Base-by-base conservation (phyloP, 2,797 vertebrate genomes). In the Chelonia mydas region DNA sequence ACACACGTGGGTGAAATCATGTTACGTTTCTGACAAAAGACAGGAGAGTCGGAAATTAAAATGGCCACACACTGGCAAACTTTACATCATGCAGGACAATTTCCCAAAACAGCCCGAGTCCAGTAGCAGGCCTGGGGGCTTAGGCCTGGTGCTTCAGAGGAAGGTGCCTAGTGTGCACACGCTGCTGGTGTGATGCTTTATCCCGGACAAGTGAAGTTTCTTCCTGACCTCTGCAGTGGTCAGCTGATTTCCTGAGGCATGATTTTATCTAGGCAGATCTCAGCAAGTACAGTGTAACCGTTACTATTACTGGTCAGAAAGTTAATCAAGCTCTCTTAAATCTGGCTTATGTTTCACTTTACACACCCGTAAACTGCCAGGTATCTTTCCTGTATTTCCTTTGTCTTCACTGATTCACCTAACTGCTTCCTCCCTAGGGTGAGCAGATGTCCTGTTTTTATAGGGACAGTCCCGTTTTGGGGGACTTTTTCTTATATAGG, bases 111-210 rank as follows among this genome's bases (percentile, higher is more conserved):
- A 82, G 45, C 49, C 37, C 55, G 13, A n/a, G 49, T 21, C 54
- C 11, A 6, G 57, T 0, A 0, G 91, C 28, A 54, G 81, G 55
- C 13, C 47, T 83, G 28, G 13, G 54, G 25, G 0, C 57, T 49
- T 81, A 68, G 6, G 74, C 13, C 45, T 5, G 4, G 2, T 77
- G 74, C 15, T 77, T 49, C 27, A 49, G 41, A 77, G 45, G 27
- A 77, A 27, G 25, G 5, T 49, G 25, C 13, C 7, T 16, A 16
- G 8, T 27, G 45, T 15, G 17, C 15, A 15, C 13, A 5, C 45
- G 17, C 47, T 9, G 6, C 12, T 49, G 31, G 13, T 28, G 72
- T 7, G 41, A 76, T 47, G 74, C 74, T 77, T 47, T 47, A 28
- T 12, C 74, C 45, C 28, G 45, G 27, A 77, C 45, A 49, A 49